Evolutionary conservation across 2,888 invertebrate genomes (phyloP), one percentile per base, ranked within the genome.

Genomic region (Drosophila villosipedis): DNA sequence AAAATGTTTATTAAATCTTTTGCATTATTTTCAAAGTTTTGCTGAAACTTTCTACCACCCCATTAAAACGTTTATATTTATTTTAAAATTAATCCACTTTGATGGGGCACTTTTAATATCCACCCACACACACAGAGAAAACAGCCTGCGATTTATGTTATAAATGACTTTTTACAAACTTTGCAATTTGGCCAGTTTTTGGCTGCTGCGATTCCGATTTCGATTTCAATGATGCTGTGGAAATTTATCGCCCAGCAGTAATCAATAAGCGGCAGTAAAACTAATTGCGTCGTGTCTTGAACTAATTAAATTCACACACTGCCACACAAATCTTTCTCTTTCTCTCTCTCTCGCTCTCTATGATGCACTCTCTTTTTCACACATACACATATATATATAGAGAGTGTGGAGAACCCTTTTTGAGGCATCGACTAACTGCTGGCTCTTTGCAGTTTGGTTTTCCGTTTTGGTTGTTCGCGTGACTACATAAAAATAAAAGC

Each of bases 231-330:
- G 54, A 37, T 49, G 60, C 58, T 63, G 64, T 57, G 31, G 25
- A 70, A 87, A 87, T 87, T 84, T 87, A 89, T 84, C 78, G 88
- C 54, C 52, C 54, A 53, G 43, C 55, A 62, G 78, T 78, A 88
- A 85, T 90, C 84, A 88, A 85, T 90, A 84, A 55, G 73, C 69
- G 63, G 68, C 77, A 60, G 72, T 84, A 69, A 69, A 84, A 77
- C 80, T 84, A 90, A 90, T 84, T 90, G 75, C 76, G 62, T 68
- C 76, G 67, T 74, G 89, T 90, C 83, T 88, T 79, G 80, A 90
- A 84, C 84, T 90, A 88, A 85, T 90, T 90, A 85, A 84, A 75
- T 60, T 73, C 69, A 68, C 65, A 74, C 72, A 72, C 72, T 72
- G 58, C 47, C 49, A 37, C 7, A 66, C 43, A 59, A 43, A 62